Evolutionary conservation across 2,888 invertebrate species (phyloP), one percentile per base, ranked within the genome.

Genomic region (Carabus problematicus): DNA sequence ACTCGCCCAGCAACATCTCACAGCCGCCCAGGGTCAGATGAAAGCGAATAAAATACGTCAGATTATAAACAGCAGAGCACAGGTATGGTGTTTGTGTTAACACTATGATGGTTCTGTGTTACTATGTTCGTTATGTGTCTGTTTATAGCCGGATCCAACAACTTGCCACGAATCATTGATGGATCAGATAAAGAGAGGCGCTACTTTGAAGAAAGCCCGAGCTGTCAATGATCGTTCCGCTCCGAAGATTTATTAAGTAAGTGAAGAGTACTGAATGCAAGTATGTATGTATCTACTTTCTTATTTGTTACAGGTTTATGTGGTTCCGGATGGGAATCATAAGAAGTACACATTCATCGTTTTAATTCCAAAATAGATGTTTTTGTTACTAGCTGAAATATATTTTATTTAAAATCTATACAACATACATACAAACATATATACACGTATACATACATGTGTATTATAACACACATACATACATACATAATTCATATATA

Each of bases 181-280:
- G 94, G 95, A 95, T 84, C 95, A 95, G 79, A 95, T 95, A 71
- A 91, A 94, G 77, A 87, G 92, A 72, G 95, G 95, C 69, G 94
- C 94, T 14, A 90, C 91, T 45, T 81, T 95, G 68, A 90, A 90
- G 70, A 89, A 93, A 76, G 92, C 94, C 73, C 88, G 89, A 73
- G 85, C 88, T 11, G 88, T 90, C 76, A 91, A 92, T 82, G 95
- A 95, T 82, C 86, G 95, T 73, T 94, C 94, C 60, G 94, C 94
- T 71, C 95, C 95, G 39, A 92, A 93, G 82, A 94, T 94, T 81
- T 91, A 90, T 79, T 92, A 84, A 85, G 56, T 56, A 64, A 45
- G 55, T 56, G 8, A 12, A 3, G 9, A 12, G 14, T 29, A 29
- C 29, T 29, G 3, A 29, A 3, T 29, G 29, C 29, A 3, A 3